Evolutionary conservation across 2,113 vertebrate genomes (phyloP), one percentile per base, ranked within the genome.

Genomic region (Labeo catla): DNA sequence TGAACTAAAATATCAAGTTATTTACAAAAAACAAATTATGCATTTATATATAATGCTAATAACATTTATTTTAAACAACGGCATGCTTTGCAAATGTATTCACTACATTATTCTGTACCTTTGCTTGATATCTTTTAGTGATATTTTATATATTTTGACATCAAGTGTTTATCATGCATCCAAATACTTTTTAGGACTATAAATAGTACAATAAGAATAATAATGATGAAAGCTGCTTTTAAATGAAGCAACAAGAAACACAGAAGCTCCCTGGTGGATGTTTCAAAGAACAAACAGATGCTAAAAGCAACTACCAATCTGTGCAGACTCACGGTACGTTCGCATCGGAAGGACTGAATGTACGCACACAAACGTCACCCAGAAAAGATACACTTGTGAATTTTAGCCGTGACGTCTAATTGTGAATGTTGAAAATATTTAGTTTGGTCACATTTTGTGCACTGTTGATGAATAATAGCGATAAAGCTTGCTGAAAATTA

Each of bases 201-300:
- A 74, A 74, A 54, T 78, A 78, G 59, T 78, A 10, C 19, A 57
- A 59, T 39, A 21, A n/a, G 8, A 78, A 78, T 54, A 57, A 36
- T 54, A 21, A 21, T 12, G 23, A 78, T n/a, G 19, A 59, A 78
- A 49, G 43, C n/a, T 74, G 45, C 72, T 47, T 73, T 23, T 21
- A 49, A 13, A 23, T 2, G 2, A 13, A 49, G 45, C 21, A 74
- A 4, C 19, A 49, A 76, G 73, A 50, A 13, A 28, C 21, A 6
- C 4, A 72, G 16, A 74, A 74, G 5, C 2, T 49, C 73, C 45
- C 73, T 6, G 47, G 45, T 28, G 73, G n/a, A 76, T 50, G 73
- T 49, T 23, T 76, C 73, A 76, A 50, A 28, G 73, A 76, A 76
- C n/a, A 76, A 49, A 76, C 73, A 50, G 39, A 21, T 6, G 39